These are phyloP conservation scores for Drosophila bipectinata DNA, from an alignment of 1,140 invertebrate species.

Conservation along the genomic window DNA sequence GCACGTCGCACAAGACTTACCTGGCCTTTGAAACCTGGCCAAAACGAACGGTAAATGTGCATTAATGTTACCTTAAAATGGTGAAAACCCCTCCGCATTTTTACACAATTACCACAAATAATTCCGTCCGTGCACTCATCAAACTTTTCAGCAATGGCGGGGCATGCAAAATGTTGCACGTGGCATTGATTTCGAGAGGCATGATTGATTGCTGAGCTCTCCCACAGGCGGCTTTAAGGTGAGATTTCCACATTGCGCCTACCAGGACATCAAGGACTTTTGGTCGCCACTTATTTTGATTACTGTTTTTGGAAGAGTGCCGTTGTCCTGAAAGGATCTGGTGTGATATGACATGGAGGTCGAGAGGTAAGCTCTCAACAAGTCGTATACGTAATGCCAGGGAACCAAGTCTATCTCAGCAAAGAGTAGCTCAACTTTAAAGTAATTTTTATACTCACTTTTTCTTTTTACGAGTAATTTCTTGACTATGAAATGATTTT, in stretches of 20 bases:
- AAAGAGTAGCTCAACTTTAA: not conserved
- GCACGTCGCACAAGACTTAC: constrained; percentile 28
- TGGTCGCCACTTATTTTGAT: constrained; percentile 15
- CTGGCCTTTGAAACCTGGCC: not conserved
- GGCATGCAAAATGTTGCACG: constrained; percentile 43
- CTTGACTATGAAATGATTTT: not conserved
- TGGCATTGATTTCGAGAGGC: constrained; percentile 38
- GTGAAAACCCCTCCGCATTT: constrained; percentile 17
- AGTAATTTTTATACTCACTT: not conserved
- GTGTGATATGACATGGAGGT: not conserved
- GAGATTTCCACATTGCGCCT: not conserved
- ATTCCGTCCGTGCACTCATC: constrained; percentile 23
- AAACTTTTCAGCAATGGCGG: not conserved
- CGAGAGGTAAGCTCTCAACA: not conserved
- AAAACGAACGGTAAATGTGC: constrained; percentile 34
- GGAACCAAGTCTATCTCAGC: not conserved
- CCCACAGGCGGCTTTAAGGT: not conserved
- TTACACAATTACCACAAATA: constrained; percentile 40
- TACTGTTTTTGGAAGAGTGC: not conserved
- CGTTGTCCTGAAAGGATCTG: not conserved
- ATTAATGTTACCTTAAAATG: constrained; percentile 42
- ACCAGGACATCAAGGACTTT: not conserved
- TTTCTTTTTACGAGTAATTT: too few relatives aligned
- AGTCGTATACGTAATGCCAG: constrained; percentile 3
- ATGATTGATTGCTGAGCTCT: constrained; percentile 25